Conservation (phyloP, 2,888 invertebrate species). For the Poecilobothrus nobilitatus region DNA sequence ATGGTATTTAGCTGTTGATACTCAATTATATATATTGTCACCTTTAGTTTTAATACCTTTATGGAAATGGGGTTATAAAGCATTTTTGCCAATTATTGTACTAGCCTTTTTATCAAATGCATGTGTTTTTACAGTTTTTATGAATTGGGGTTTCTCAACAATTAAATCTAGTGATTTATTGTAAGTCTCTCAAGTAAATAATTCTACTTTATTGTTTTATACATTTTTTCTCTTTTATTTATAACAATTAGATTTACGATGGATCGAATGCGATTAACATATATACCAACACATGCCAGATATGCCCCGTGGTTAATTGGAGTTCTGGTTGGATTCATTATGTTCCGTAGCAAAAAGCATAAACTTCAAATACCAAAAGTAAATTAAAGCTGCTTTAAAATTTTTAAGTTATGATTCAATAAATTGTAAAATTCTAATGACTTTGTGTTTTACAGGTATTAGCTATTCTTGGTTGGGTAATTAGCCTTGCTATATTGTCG, state of each 20-base stretch:
- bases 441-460: constrained; percentile 19
- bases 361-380: constrained; percentile 3
- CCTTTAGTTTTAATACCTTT: constrained; percentile 44
- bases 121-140: too few relatives aligned
- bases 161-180: too few relatives aligned
- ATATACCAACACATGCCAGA: constrained; percentile 41
- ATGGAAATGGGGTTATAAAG: constrained; percentile 26
- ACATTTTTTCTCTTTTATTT: too few relatives aligned
- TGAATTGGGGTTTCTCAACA: too few relatives aligned
- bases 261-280: constrained; percentile 34
- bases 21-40: constrained; percentile 46
- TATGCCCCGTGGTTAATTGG: constrained; percentile 42
- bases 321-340: constrained; percentile 39
- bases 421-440: too few relatives aligned
- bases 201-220: too few relatives aligned
- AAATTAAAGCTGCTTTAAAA: not conserved
- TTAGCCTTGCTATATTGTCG: constrained; percentile 34
- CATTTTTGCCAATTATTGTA: constrained; percentile 16
- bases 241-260: too few relatives aligned
- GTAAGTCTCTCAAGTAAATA: too few relatives aligned
- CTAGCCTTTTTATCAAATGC: constrained; percentile 28
- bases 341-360: constrained; percentile 27
- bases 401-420: not conserved
- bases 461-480: constrained; percentile 36
- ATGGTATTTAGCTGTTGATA: constrained; percentile 48